Evolutionary conservation across 2,888 invertebrate species (phyloP), one percentile per base, ranked within the genome.

Genomic region (Hydropsyche betteni): DNA sequence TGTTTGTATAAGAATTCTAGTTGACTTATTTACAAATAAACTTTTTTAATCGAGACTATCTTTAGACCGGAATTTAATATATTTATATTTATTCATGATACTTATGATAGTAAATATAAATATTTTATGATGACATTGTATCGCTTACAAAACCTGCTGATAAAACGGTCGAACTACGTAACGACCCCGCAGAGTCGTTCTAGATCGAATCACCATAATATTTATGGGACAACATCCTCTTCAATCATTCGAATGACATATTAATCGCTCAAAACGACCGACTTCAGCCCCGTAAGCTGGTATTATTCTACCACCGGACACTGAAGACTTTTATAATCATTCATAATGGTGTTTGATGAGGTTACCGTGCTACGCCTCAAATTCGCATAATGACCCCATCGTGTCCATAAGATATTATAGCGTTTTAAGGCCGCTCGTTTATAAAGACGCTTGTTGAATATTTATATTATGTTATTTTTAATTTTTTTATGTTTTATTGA

Each of bases 171-270:
- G 44, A 44, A 44, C 44, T 44, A 44, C 44, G 44, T 44, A 44
- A 44, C 44, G 44, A 44, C 44, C 58, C 58, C 8, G 5, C 24
- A 24, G 8, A 24, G 24, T 24, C 24, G 58, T 16, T 58, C 58
- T 24, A 24, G 58, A 58, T 58, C 24, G 58, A 58, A 58, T 58
- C 24, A 58, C 58, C 58, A 58, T 58, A 58, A 58, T 16, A 58
- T 58, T 58, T 58, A 58, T 58, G 16, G 58, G 58, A 58, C 58
- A 24, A 58, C 58, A 58, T 58, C 58, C 16, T 58, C 58, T 24
- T 58, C 58, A 16, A 58, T 58, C 58, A 58, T 58, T 58, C 24
- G 58, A 58, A 58, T 58, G 58, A 58, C 58, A 58, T 58, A 58
- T 58, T 58, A 58, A 58, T 58, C 58, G 24, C 24, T 14, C 58